Base-by-base conservation (phyloP, 1,140 invertebrate genomes). In the Drosophila serrata region DNA sequence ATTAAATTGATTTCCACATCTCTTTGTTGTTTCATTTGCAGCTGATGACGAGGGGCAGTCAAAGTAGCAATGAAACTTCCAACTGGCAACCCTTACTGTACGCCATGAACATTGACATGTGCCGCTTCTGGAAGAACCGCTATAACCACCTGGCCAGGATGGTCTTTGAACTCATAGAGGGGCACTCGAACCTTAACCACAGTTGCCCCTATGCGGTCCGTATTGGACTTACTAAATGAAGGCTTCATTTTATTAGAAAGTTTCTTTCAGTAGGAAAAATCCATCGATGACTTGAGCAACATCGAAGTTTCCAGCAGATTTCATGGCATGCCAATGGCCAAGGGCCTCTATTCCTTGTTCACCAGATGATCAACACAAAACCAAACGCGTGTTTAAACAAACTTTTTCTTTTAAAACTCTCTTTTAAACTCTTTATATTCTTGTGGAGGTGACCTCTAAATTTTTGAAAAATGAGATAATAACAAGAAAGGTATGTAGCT, bases 21-120 rank as follows among this genome's bases (percentile, higher is more conserved):
- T 12, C 13, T 1, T 12, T 51, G 0, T 8, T 68, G 70, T 29
- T 60, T 0, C 42, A 42, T n/a, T 24, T 68, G 12, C 37, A 58
- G n/a, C 48, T 82, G 1, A 49, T 77, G 58, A 56, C 61, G 0
- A 59, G 39, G 12, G 29, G 48, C 8, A 73, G 65, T 17, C 57
- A 42, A 1, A 27, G 43, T 6, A 7, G 5, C 3, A 13, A 39
- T 27, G 55, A 1, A 4, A 19, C 6, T 11, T n/a, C 35, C n/a
- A 59, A 17, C 15, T 82, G 74, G 79, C 60, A 57, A 15, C 74
- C 79, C 5, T 82, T 77, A 40, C 60, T 82, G 1, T 74, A 82
- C 29, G 17, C 40, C 4, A 13, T 81, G 1, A 31, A 74, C 19
- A 48, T 81, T 8, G 67, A 82, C 15, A 31, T 68, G 29, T 81